Conservation (phyloP, 2,888 invertebrate species). For the Drosophila mimica region DNA sequence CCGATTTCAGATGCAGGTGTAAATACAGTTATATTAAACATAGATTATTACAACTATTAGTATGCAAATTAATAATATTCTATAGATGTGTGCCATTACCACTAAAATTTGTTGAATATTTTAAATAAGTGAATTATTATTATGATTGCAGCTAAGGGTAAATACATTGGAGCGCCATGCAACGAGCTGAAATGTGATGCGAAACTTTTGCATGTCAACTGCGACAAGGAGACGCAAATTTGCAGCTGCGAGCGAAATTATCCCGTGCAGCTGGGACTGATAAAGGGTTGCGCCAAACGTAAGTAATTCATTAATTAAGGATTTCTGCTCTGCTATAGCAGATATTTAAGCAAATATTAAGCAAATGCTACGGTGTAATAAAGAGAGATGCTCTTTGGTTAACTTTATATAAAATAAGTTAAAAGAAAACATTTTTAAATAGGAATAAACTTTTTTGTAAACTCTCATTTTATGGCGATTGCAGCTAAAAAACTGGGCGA, state of each 20-base stretch:
- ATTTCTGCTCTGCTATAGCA: not conserved
- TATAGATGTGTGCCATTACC: not conserved
- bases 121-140: not conserved
- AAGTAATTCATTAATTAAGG: conserved; percentile 83
- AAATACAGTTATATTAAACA: conserved; percentile 4
- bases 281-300: conserved; percentile 94
- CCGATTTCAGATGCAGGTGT: conserved; percentile 6
- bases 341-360: not conserved
- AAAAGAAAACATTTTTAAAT: not conserved
- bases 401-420: not conserved
- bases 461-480: conserved; percentile 48
- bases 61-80: conserved; percentile 4
- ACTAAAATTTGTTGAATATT: not conserved
- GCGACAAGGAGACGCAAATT: conserved; percentile 89
- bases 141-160: conserved; percentile 88
- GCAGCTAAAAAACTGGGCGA: conserved; percentile 94
- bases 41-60: not conserved
- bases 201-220: conserved; percentile 90
- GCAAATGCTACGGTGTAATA: not conserved
- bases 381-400: not conserved
- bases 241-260: conserved; percentile 93
- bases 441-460: not conserved
- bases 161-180: conserved; percentile 92
- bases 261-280: conserved; percentile 91
- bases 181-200: conserved; percentile 89